A percentile compares a stretch with the other conserved stretches of the same genome.
Conservation (phyloP, 2,888 invertebrate genomes). For the Clivina fossor region DNA sequence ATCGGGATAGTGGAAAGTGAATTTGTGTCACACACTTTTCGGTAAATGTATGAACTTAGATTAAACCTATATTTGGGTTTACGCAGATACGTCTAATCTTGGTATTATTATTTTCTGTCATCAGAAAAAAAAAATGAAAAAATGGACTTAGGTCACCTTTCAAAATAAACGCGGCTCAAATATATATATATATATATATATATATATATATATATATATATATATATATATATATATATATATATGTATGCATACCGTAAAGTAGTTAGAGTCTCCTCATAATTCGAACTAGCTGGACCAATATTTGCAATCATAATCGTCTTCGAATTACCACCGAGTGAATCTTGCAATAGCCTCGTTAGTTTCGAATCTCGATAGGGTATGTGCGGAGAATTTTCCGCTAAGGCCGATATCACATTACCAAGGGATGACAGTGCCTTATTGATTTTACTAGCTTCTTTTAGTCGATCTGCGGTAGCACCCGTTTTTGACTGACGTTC, state of each 20-base stretch:
- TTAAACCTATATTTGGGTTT: too few species aligned
- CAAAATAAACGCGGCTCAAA: too few species aligned
- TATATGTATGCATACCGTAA: too few species aligned
- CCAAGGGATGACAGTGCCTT: slow-evolving; percentile 95
- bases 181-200: too few species aligned
- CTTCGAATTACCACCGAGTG: slow-evolving; percentile 97
- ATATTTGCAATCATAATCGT: slow-evolving; percentile 99
- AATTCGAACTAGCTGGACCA: slow-evolving; percentile 96
- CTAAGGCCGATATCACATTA: slow-evolving; percentile 96
- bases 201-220: neutral
- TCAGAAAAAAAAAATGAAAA: too few species aligned
- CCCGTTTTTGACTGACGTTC: slow-evolving; percentile 97
- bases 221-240: neutral
- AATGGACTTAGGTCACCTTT: too few species aligned
- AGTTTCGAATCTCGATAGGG: slow-evolving; percentile 98
- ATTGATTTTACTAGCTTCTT: slow-evolving; percentile 97
- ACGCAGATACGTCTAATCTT: too few species aligned
- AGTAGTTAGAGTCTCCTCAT: slow-evolving; percentile 97
- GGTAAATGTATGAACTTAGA: too few species aligned
- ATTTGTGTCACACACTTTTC: too few species aligned
- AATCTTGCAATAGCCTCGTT: slow-evolving; percentile 94
- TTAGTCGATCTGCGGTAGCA: slow-evolving; percentile 87
- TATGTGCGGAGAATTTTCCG: slow-evolving; percentile 92
- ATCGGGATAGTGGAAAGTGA: too few species aligned
- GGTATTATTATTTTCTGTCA: too few species aligned